Conservation (phyloP, 2,797 vertebrate genomes). For the Steatocranus sp. region DNA sequence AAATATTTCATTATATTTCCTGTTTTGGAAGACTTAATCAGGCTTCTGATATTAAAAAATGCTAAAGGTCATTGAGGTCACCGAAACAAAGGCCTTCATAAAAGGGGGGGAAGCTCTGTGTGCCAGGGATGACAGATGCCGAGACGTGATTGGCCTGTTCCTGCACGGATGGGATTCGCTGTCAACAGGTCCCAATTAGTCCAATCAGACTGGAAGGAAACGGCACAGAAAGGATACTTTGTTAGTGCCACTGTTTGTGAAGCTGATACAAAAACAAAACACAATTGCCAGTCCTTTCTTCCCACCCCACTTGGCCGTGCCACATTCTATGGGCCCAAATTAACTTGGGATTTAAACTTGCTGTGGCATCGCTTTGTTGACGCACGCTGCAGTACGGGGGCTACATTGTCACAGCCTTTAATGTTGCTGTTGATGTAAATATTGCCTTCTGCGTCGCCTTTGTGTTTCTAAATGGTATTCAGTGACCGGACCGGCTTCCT, state of each 20-base stretch:
- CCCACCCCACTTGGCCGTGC: slow-evolving; percentile 37
- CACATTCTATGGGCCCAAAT: slow-evolving; percentile 58
- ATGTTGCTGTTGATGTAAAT: slow-evolving; percentile 79
- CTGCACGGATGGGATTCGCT: slow-evolving; percentile 82
- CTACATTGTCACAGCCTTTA: slow-evolving; percentile 69
- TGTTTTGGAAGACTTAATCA: slow-evolving; percentile 62
- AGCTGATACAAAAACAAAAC: slow-evolving; percentile 78
- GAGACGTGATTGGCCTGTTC: slow-evolving; percentile 77
- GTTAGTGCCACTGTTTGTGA: slow-evolving; percentile 78
- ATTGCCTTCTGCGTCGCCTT: slow-evolving; percentile 55
- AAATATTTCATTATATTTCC: slow-evolving; percentile 37
- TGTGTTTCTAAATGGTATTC: slow-evolving; percentile 67
- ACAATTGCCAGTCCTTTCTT: slow-evolving; percentile 72
- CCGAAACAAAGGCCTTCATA: slow-evolving; percentile 78
- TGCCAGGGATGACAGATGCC: slow-evolving; percentile 80
- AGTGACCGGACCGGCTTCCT: slow-evolving; percentile 64
- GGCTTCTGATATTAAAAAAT: slow-evolving; percentile 68
- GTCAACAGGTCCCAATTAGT: slow-evolving; percentile 84
- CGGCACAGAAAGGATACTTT: slow-evolving; percentile 80
- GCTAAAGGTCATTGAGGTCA: slow-evolving; percentile 71
- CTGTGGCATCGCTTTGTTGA: slow-evolving; percentile 59
- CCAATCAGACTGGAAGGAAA: slow-evolving; percentile 86
- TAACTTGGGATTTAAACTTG: slow-evolving; percentile 57
- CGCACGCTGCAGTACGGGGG: slow-evolving; percentile 30
- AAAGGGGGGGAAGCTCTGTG: slow-evolving; percentile 69